Evolutionary conservation across 2,888 invertebrate species (phyloP).

Genomic region (Spatulosminthurus flaviceps): DNA sequence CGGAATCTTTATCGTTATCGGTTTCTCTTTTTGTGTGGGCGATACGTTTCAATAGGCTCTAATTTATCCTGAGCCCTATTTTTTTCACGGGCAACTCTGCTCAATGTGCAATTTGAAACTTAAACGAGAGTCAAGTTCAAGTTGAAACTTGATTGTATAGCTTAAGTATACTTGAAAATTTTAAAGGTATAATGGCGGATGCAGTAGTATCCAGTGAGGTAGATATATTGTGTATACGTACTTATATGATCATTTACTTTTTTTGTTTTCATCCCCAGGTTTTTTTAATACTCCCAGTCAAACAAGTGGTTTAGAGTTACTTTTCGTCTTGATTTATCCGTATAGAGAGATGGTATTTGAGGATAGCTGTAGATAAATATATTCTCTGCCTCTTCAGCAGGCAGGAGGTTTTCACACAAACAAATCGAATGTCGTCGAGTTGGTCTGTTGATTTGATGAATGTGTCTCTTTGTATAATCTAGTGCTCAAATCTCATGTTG

Average conservation of each 20-base stretch:
- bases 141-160: constrained; percentile 18
- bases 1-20: constrained; percentile 39
- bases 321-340: constrained; percentile 15
- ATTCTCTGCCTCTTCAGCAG: neutral
- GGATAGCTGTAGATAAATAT: too few relatives aligned
- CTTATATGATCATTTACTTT: neutral
- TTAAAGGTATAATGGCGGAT: too few relatives aligned
- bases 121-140: constrained; percentile 28
- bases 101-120: constrained; percentile 32
- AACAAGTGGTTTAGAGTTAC: neutral
- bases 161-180: neutral
- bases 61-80: constrained; percentile 41
- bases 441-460: constrained; percentile 39
- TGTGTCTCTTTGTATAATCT: constrained; percentile 42
- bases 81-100: constrained; percentile 26
- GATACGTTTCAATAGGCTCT: constrained; percentile 40
- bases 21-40: constrained; percentile 38
- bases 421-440: constrained; percentile 30
- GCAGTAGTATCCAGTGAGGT: neutral
- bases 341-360: constrained; percentile 1
- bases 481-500: constrained; percentile 98
- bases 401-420: constrained; percentile 23
- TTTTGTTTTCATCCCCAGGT: neutral
- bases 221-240: too few relatives aligned
- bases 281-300: neutral